Conservation (phyloP, 2,888 invertebrate species). For the Cosmopolites sordidus region DNA sequence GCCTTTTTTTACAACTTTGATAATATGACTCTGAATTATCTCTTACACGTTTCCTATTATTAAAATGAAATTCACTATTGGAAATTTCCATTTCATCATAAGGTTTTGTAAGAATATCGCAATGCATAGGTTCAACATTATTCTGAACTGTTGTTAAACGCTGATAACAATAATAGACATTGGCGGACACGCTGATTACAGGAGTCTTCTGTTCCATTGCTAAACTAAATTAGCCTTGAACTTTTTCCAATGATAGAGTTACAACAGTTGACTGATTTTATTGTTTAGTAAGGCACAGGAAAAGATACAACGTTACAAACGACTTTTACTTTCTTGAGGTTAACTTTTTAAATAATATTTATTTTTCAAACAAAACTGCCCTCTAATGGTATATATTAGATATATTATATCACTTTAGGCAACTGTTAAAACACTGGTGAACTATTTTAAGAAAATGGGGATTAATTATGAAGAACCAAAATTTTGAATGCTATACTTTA, state of each 20-base stretch:
- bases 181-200: conserved; percentile 13
- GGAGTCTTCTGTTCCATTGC: not conserved
- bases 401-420: no score
- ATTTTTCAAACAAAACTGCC: no score
- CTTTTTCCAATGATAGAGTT: conserved; percentile 4
- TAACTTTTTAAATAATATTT: not conserved
- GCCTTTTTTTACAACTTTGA: conserved; percentile 39
- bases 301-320: not conserved
- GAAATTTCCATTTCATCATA: conserved; percentile 9
- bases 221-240: not conserved
- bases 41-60: conserved; percentile 11
- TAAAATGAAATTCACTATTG: not conserved
- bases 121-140: conserved; percentile 5
- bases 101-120: conserved; percentile 9
- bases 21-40: conserved; percentile 1
- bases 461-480: no score
- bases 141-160: conserved; percentile 8
- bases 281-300: not conserved
- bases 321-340: not conserved
- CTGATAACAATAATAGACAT: conserved; percentile 25
- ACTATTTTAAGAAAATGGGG: no score
- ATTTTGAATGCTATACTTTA: no score
- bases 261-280: conserved; percentile 6
- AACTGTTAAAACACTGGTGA: no score
- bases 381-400: no score